These are phyloP conservation scores for Drosophila leonis DNA, from an alignment of 2,888 invertebrate species.

Conservation along the genomic window DNA sequence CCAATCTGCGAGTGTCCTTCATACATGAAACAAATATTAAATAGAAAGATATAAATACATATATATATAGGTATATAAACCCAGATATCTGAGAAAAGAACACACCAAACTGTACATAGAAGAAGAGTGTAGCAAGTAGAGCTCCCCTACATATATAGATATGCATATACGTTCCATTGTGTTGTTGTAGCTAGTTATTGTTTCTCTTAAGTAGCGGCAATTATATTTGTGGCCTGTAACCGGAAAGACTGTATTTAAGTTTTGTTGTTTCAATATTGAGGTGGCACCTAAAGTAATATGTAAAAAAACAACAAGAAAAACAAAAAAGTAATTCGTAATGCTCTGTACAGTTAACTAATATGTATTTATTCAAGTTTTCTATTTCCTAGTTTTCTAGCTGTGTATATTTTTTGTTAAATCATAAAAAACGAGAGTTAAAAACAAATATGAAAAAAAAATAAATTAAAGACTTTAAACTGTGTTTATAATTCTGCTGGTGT, in stretches of 20 bases:
- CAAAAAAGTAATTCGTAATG: slow-evolving; percentile 37
- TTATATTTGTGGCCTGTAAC: slow-evolving; percentile 76
- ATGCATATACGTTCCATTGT: slow-evolving; percentile 27
- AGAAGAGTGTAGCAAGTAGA: slow-evolving; percentile 13
- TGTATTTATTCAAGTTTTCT: slow-evolving; percentile 66
- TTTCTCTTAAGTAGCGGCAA: slow-evolving; percentile 80
- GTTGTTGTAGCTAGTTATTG: slow-evolving; percentile 57
- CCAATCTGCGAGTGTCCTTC: slow-evolving; percentile 13
- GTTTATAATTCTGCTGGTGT: slow-evolving; percentile 9
- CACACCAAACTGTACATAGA: slow-evolving; percentile 47
- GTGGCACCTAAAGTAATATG: slow-evolving; percentile 28
- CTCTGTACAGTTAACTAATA: slow-evolving; percentile 59
- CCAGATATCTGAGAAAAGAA: slow-evolving; percentile 32
- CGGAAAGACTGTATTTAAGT: slow-evolving; percentile 82
- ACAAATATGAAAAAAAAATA: slow-evolving; percentile 32
- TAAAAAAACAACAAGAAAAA: not conserved
- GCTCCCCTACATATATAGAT: slow-evolving; percentile 7
- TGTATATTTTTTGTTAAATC: slow-evolving; percentile 69
- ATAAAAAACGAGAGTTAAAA: slow-evolving; percentile 44
- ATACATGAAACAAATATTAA: not conserved
- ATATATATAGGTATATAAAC: not conserved
- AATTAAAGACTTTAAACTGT: slow-evolving; percentile 51
- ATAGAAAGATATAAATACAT: not conserved
- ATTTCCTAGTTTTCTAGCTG: slow-evolving; percentile 60
- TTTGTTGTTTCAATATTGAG: slow-evolving; percentile 69